Base-by-base conservation (phyloP, 2,888 invertebrate genomes). In the Diabrotica balteata region DNA sequence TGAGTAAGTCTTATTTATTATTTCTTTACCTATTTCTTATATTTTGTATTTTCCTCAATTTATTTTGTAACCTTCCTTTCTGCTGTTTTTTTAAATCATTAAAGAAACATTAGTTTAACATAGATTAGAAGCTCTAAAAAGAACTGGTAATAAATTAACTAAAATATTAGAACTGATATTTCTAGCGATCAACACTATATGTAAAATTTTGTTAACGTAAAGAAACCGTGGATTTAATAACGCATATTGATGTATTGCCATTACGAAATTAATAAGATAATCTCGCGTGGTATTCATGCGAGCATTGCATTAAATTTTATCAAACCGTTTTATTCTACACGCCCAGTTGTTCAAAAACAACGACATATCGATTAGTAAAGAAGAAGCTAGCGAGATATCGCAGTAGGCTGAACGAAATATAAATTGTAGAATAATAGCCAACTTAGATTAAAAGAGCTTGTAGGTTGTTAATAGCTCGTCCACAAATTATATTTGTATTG, bases 401-500 rank as follows among this genome's bases (percentile, higher is more conserved):
- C 45, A 63, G 66, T 69, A 65, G 68, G 62, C 45, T 43, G 68
- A 63, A 66, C 55, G 53, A 54, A 61, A 58, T 67, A 67, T 69
- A 70, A 70, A 72, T 72, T 68, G 64, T 72, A 63, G 68, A 70
- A 72, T 70, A 72, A 70, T 70, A 65, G 70, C 69, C 60, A 55
- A 42, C 57, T 50, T 63, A 66, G 66, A 69, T 71, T 69, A 65
- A 70, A 71, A 67, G 53, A n/a, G 45, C 61, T 45, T 49, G 62
- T 69, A 67, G 47, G 67, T 67, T 67, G 69, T 44, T 67, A 69
- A 67, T 66, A 64, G 66, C 67, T 59, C 53, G 67, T 53, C 47
- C 53, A 73, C 68, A 72, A 74, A 73, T 73, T 72, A 68, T 63
- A 63, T 73, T 69, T 63, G 70, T 73, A 75, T 75, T 71, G 73